A percentile compares a stretch with the other conserved stretches of the same genome.
These are phyloP conservation scores for Conus canariensis DNA, from an alignment of 2,888 invertebrate species.

Conservation along the genomic window DNA sequence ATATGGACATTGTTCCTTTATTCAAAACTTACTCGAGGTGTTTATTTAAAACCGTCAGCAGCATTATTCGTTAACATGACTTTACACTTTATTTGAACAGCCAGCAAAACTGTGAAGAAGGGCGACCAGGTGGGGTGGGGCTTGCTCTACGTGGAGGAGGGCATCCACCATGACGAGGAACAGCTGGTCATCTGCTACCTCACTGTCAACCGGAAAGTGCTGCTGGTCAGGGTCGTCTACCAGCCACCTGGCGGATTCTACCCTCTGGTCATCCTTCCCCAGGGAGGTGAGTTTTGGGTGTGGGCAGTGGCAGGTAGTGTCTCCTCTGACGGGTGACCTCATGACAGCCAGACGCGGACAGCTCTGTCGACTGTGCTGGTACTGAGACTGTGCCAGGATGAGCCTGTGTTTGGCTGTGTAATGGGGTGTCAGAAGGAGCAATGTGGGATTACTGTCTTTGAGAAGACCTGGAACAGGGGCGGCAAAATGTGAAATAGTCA, in stretches of 20 bases:
- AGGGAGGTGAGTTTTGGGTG: constrained; percentile 45
- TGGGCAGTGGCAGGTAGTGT: neutral
- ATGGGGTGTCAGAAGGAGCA: too few species aligned
- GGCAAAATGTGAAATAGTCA: too few species aligned
- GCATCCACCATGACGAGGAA: constrained; percentile 58
- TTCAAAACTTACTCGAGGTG: too few species aligned
- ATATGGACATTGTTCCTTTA: too few species aligned
- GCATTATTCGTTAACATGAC: too few species aligned
- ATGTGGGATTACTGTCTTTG: too few species aligned
- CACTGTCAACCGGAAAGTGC: constrained; percentile 72
- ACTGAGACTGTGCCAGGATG: neutral
- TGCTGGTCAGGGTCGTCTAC: constrained; percentile 70
- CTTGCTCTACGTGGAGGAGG: constrained; percentile 67
- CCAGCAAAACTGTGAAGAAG: constrained; percentile 63
- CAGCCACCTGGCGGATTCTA: constrained; percentile 75
- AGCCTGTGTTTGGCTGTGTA: neutral
- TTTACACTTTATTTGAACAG: constrained; percentile 48
- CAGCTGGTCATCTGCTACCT: constrained; percentile 75
- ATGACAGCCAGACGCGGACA: too few species aligned
- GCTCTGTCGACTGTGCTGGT: neutral
- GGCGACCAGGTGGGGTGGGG: constrained; percentile 76
- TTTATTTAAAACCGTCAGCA: too few species aligned
- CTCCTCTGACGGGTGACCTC: neutral
- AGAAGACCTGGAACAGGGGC: too few species aligned
- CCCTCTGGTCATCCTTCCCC: constrained; percentile 69